Evolutionary conservation across 2,888 invertebrate species (phyloP), one percentile per base, ranked within the genome.

Genomic region (Drosophila stalkeri): DNA sequence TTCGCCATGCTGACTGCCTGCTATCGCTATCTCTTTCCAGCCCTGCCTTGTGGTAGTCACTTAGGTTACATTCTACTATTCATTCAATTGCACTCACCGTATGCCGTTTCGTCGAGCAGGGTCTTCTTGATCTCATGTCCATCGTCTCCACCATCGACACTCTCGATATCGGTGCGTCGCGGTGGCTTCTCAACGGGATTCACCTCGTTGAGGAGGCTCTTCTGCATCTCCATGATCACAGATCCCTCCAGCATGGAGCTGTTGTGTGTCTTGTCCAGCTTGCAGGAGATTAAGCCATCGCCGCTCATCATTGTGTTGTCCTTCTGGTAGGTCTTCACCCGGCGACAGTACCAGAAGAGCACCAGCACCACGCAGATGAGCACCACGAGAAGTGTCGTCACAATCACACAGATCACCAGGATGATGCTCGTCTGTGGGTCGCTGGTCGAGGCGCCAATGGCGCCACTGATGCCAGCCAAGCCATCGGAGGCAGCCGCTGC

Each of bases 151-250:
- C 95, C 96, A 62, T 96, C 96, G 8, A 96, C 95, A 14, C 95
- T 94, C 27, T 96, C 96, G 64, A 95, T 95, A 70, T 97, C 97
- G 78, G 96, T 96, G 72, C 97, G 94, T 56, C 97, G 94, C 7
- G 97, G 97, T 0, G 97, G 97, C 90, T 97, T 97, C 68, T 96
- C 96, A 20, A 97, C 96, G 0, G 97, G 97, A 93, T 97, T 97
- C 35, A 97, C 96, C 60, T 97, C 96, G 3, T 96, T 96, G 76
- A 97, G 96, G 56, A 97, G 93, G 75, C 97, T 96, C 92, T 97
- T 97, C 91, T 97, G 97, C 94, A 97, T 97, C 91, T 97, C 97
- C 67, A 96, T 95, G 57, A 96, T 95, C 3, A 96, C 96, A 1
- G 96, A 96, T 2, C 96, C 96, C 91, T 96, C 96, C 69, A 96